phyloP scores from a whole-genome alignment of 2,888 invertebrate genomes.

The Zhengitettix transpicula region DNA sequence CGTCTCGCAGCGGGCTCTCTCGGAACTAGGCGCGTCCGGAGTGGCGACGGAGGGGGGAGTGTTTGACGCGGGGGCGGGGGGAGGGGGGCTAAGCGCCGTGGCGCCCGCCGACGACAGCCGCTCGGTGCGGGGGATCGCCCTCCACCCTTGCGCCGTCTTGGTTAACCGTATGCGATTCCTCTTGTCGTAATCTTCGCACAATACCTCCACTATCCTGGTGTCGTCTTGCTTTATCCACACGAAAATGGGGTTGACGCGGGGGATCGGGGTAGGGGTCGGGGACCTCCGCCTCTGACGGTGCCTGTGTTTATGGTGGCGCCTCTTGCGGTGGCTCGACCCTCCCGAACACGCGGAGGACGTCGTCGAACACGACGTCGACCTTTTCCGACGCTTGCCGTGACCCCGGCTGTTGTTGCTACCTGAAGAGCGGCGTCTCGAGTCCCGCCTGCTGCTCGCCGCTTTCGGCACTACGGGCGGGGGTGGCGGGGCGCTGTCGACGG shows the following conservation, averaged over 20 bases:
- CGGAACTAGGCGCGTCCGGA: conserved; percentile 8
- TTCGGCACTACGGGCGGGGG: conserved; percentile 3
- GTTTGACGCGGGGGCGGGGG: conserved; percentile 14
- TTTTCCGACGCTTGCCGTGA: conserved; percentile 18
- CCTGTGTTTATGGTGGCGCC: conserved; percentile 16
- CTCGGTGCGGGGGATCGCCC: conserved; percentile 64
- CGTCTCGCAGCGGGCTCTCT: conserved; percentile 2
- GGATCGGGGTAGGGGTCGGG: conserved; percentile 26
- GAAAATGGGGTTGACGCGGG: conserved; percentile 66
- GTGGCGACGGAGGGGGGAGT: conserved; percentile 1
- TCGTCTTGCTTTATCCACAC: conserved; percentile 70
- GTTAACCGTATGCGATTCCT: conserved; percentile 68
- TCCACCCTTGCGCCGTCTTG: conserved; percentile 67
- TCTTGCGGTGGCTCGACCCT: conserved; percentile 18
- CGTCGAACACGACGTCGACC: conserved; percentile 21
- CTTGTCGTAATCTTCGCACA: conserved; percentile 76
- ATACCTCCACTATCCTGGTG: conserved; percentile 65
- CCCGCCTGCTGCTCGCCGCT: conserved; percentile 20
- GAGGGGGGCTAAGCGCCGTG: conserved; percentile 19
- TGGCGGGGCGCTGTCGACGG: conserved; percentile 10
- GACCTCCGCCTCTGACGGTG: conserved; percentile 10
- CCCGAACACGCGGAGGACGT: conserved; percentile 14
- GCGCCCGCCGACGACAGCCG: conserved; percentile 30
- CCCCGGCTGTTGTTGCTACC: conserved; percentile 19
- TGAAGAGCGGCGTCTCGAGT: conserved; percentile 20